Evolutionary conservation across 2,797 vertebrate species (phyloP), one percentile per base, ranked within the genome.

Genomic region (Graptemys geographica): DNA sequence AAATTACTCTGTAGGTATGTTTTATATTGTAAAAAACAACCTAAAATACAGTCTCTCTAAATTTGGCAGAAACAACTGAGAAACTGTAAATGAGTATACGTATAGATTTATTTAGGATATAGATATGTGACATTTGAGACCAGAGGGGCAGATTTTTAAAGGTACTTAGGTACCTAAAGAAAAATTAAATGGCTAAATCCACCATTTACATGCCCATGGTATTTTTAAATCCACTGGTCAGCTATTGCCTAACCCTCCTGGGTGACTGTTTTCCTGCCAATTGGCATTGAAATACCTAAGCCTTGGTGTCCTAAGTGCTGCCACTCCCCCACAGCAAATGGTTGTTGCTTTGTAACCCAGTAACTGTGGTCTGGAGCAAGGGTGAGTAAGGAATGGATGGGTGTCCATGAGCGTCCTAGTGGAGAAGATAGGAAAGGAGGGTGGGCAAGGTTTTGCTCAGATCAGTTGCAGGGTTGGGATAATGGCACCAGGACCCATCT

Each of bases 1-100:
- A 33, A 83, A 74, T 93, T 90, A 81, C 79, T 89, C 79, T 88
- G 25, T 51, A 97, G 98, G 98, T 98, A 98, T 62, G 97, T 94
- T 97, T 83, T 87, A 74, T 91, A 84, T 86, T 88, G 11, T 84
- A 53, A 15, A 87, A 82, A 96, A 44, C 2, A 81, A 85, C 8
- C 28, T 72, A 27, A 83, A 76, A 13, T 93, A 19, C 47, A 79
- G 44, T 51, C 87, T 5, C 15, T 95, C 5, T 84, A 74, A 16
- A 37, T 93, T 7, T 83, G 21, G 5, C 21, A 90, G 72, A 92
- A 79, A 90, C 0, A 8, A 88, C 72, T 87, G 47, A 94, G 59
- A 94, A 86, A 28, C 49, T 85, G 57, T 88, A 86, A 51, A n/a
- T 89, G 6, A 76, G 5, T 79, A 78, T 89, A 52, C 11, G 1